Evolutionary conservation across 2,888 invertebrate genomes (phyloP).

Genomic region (Ferrisia virgata): DNA sequence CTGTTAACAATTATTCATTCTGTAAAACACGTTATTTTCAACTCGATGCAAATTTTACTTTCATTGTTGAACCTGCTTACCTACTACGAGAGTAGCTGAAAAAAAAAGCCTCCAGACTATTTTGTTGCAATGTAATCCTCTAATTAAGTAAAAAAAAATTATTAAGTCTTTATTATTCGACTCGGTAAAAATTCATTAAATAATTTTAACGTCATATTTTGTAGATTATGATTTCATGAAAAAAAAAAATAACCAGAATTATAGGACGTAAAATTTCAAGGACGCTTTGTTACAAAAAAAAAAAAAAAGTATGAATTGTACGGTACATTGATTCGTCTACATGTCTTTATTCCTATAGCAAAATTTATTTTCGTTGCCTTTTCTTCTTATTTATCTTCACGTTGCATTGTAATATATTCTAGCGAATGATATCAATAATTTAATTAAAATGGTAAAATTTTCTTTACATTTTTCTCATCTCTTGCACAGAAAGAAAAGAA

Average conservation of each 20-base stretch:
- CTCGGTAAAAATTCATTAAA: too few species aligned
- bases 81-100: too few species aligned
- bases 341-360: not conserved
- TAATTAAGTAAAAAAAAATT: too few species aligned
- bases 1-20: not conserved
- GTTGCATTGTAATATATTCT: not conserved
- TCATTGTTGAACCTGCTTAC: not conserved
- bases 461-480: not conserved
- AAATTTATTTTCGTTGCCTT: not conserved
- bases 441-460: conserved; percentile 2
- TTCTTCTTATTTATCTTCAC: not conserved
- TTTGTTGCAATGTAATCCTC: too few species aligned
- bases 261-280: too few species aligned
- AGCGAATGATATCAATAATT: not conserved
- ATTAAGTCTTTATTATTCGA: too few species aligned
- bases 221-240: too few species aligned
- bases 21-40: not conserved
- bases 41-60: not conserved
- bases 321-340: not conserved
- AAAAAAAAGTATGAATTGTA: not conserved
- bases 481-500: not conserved
- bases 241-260: not conserved
- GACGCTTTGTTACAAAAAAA: not conserved
- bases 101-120: too few species aligned
- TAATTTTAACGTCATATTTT: too few species aligned